Evolutionary conservation across 1,140 invertebrate species (phyloP), one percentile per base, ranked within the genome.

Genomic region (Drosophila ananassae): DNA sequence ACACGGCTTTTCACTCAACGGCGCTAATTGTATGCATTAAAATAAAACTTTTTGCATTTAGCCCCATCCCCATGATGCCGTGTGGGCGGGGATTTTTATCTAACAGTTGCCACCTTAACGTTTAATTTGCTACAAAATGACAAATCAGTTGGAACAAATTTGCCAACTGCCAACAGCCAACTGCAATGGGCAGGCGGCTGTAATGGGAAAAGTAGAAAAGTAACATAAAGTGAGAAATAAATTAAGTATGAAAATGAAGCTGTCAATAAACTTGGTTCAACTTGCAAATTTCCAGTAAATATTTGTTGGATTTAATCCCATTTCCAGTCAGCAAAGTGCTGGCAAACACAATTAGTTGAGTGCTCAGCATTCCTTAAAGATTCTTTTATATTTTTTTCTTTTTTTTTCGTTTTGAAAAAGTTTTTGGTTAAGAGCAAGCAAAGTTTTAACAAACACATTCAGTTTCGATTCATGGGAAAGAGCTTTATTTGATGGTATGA

Each of bases 341-440:
- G 25, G 63, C 66, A 80, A 80, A 76, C 63, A 76, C 77, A 79
- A 72, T 80, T 79, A 79, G 71, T 71, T 57, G 46, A 71, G 61
- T 56, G 62, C 56, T 64, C 28, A 63, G 47, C 34, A 64, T 67
- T 64, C 60, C 34, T 53, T 28, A 39, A 56, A 57, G 53, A 69
- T 50, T 41, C 32, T 57, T 41, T 8, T 44, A 13, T 13, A 24
- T 3, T 37, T 44, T 28, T 9, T 3, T 37, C 34, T 24, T 6
- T 9, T 12, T 28, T 28, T 50, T 32, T 22, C 13, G 2, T 24
- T 2, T 51, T 41, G 34, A 22, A 46, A 10, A 22, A 61, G 60
- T 41, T 69, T 57, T 50, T 8, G 22, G 24, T 21, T 32, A 13
- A 39, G 52, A 68, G n/a, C 30, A 21, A n/a, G 4, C 30, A 69